Evolutionary conservation across 2,888 invertebrate genomes (phyloP).

Genomic region (Meteorus colon): DNA sequence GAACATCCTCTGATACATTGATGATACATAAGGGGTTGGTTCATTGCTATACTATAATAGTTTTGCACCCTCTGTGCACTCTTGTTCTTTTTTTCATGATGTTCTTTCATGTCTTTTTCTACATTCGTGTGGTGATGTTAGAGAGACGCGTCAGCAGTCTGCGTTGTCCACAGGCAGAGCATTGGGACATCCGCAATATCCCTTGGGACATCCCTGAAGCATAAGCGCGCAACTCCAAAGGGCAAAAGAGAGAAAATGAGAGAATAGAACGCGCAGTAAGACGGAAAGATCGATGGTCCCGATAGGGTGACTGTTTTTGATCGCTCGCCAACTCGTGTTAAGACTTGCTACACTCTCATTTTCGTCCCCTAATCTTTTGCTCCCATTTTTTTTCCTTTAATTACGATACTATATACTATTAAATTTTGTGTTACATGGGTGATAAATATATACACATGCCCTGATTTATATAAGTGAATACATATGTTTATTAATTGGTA

Average conservation of each 20-base stretch:
- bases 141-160: slow-evolving; percentile 39
- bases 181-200: slow-evolving; percentile 38
- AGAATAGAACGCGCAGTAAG: slow-evolving; percentile 43
- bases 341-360: slow-evolving; percentile 34
- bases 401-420: slow-evolving; percentile 10
- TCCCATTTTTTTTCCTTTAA: background rate
- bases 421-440: background rate
- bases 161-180: slow-evolving; percentile 42
- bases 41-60: slow-evolving; percentile 16
- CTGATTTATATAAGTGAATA: background rate
- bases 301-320: slow-evolving; percentile 59
- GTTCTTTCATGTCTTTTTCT: background rate
- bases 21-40: slow-evolving; percentile 24
- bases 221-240: slow-evolving; percentile 32
- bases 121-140: slow-evolving; percentile 21
- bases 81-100: background rate
- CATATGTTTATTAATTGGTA: background rate
- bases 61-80: background rate
- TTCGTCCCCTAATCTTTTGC: background rate
- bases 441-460: too few species aligned
- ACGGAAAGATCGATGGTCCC: slow-evolving; percentile 51
- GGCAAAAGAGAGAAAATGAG: slow-evolving; percentile 22
- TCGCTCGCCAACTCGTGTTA: slow-evolving; percentile 62
- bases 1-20: background rate
- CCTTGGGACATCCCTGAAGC: slow-evolving; percentile 19